These are phyloP conservation scores for Syngnathus floridae DNA, from an alignment of 2,113 vertebrate genomes.

Conservation along the genomic window DNA sequence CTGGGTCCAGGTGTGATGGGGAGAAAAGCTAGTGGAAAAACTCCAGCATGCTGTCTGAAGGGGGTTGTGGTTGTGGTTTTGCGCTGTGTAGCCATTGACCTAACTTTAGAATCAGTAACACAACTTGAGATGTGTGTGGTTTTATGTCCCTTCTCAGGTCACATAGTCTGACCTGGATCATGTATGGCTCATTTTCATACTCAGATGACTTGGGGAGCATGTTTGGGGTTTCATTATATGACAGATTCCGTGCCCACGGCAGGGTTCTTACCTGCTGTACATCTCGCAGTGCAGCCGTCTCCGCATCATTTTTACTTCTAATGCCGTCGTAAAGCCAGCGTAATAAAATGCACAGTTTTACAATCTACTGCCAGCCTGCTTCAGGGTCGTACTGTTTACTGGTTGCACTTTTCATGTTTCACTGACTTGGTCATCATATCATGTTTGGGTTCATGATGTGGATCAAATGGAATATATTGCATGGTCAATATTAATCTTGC, in stretches of 20 bases:
- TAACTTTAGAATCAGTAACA: conserved; percentile 68
- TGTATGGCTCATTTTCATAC: conserved; percentile 14
- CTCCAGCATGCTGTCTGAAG: conserved; percentile 37
- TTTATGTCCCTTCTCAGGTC: conserved; percentile 23
- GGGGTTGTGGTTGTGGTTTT: conserved; percentile 41
- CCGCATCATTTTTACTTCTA: no score
- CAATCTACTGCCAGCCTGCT: no score
- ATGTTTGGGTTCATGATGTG: conserved; percentile 3
- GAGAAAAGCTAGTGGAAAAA: conserved; percentile 33
- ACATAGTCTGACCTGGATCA: conserved; percentile 9
- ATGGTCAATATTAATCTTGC: background rate
- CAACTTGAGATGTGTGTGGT: conserved; percentile 47
- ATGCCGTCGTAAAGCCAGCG: no score
- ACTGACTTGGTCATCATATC: conserved; percentile 1
- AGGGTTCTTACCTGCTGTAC: no score
- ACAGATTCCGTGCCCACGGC: no score
- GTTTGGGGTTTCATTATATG: background rate
- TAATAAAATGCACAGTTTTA: no score
- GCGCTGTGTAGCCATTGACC: conserved; percentile 51
- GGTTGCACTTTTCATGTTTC: no score
- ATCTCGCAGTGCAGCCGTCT: no score
- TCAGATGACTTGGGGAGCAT: conserved; percentile 36
- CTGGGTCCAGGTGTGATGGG: conserved; percentile 8
- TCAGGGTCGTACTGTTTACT: no score
- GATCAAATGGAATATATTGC: background rate